Conservation (phyloP, 1,140 invertebrate species). For the Heliconius eleuchia region DNA sequence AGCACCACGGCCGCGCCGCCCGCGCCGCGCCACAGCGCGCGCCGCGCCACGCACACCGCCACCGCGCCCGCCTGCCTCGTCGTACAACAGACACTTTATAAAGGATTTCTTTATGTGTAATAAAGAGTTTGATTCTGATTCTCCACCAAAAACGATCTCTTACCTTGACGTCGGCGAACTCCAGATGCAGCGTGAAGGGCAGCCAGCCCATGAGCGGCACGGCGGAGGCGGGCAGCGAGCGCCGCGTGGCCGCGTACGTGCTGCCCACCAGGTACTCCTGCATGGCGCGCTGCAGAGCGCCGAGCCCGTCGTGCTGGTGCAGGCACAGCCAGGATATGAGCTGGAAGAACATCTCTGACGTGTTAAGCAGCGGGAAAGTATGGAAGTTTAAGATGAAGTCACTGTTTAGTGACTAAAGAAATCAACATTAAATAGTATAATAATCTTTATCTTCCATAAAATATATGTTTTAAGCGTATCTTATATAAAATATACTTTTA, state of each 20-base stretch:
- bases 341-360: slow-evolving; percentile 37
- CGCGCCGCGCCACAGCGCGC: slow-evolving; percentile 89
- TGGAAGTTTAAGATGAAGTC: no score
- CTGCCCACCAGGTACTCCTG: slow-evolving; percentile 90
- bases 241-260: slow-evolving; percentile 86
- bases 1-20: slow-evolving; percentile 92
- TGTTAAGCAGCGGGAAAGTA: no score
- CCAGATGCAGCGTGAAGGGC: slow-evolving; percentile 85
- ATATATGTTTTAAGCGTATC: no score
- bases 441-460: no score
- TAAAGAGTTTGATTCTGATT: no score
- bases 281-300: slow-evolving; percentile 82
- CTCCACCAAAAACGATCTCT: no score
- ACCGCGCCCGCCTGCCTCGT: slow-evolving; percentile 52
- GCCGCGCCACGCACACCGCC: slow-evolving; percentile 82
- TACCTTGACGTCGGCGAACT: slow-evolving; percentile 70
- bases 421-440: no score
- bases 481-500: no score
- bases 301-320: slow-evolving; percentile 57
- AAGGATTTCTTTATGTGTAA: no score
- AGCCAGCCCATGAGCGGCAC: slow-evolving; percentile 84
- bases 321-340: slow-evolving; percentile 70
- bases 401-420: no score
- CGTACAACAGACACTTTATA: no score
- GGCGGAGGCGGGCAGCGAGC: slow-evolving; percentile 87